Percentiles rank a stretch among this genome's conserved stretches.
These are phyloP conservation scores for Brachionus plicatilis DNA, from an alignment of 1,140 invertebrate species.

Conservation along the genomic window DNA sequence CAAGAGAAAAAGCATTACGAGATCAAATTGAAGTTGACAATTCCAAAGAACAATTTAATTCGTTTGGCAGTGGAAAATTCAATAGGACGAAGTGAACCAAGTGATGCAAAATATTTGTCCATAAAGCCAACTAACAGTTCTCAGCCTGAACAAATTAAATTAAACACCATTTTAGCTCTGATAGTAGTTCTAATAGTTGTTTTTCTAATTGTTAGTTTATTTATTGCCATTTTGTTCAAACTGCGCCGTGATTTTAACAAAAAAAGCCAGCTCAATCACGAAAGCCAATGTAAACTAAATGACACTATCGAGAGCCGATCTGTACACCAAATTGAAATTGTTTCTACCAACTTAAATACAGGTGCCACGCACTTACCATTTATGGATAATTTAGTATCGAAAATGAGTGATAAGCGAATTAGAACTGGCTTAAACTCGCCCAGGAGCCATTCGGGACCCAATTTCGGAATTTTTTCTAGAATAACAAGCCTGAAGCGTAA, in stretches of 20 bases:
- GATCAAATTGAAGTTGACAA: neutral
- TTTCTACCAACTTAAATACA: neutral
- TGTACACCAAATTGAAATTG: neutral
- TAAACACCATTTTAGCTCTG: neutral
- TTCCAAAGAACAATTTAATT: neutral
- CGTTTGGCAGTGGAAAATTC: neutral
- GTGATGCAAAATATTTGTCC: neutral
- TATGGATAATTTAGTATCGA: neutral
- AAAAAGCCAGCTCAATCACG: neutral
- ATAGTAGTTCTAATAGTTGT: neutral
- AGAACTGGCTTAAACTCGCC: neutral
- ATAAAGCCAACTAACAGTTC: neutral
- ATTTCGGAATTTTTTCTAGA: neutral
- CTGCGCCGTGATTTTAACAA: neutral
- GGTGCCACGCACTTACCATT: neutral
- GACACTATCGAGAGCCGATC: neutral
- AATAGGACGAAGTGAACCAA: neutral
- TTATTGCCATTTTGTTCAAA: neutral
- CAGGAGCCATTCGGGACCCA: neutral
- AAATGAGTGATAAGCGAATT: neutral
- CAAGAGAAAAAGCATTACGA: slow-evolving; percentile 9
- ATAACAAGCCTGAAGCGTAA: neutral
- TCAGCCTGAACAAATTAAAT: neutral
- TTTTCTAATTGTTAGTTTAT: neutral
- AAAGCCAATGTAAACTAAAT: neutral